Evolutionary conservation across 2,797 vertebrate genomes (phyloP).

Genomic region (Scomberomorus guttatus): DNA sequence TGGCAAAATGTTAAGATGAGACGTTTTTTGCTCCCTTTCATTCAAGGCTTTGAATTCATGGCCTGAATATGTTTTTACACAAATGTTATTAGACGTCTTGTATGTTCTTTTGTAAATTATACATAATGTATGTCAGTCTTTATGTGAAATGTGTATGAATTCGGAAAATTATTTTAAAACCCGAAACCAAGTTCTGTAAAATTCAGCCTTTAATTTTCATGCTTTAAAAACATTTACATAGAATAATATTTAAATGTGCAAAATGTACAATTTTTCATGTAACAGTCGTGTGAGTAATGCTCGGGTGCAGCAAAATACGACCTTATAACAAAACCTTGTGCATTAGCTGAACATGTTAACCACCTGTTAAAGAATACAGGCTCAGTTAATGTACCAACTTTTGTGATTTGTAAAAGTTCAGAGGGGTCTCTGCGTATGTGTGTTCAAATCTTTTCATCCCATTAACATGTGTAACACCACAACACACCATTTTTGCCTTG

Average conservation of each 20-base stretch:
- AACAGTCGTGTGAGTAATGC: neutral
- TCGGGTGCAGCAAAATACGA: neutral
- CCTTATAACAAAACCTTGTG: constrained; percentile 3
- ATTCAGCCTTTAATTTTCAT: constrained; percentile 36
- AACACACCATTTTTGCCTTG: neutral
- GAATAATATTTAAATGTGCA: constrained; percentile 30
- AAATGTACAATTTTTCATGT: constrained; percentile 19
- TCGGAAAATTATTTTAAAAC: neutral
- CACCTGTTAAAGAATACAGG: neutral
- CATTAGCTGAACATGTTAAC: constrained; percentile 1
- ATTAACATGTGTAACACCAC: neutral
- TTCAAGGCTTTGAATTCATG: neutral
- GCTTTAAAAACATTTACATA: constrained; percentile 26
- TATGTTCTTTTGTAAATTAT: neutral
- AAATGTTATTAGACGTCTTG: neutral
- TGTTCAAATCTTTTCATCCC: neutral
- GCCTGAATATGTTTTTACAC: neutral
- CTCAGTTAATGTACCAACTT: constrained; percentile 6
- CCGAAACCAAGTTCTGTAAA: neutral
- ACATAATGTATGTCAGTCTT: neutral
- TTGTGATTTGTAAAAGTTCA: constrained; percentile 24
- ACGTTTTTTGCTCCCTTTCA: neutral
- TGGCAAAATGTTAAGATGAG: constrained; percentile 10
- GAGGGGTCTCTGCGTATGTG: neutral
- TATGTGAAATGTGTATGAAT: too few relatives aligned